Conservation (phyloP, 2,113 vertebrate species). For the Dipodomys ordii region DNA sequence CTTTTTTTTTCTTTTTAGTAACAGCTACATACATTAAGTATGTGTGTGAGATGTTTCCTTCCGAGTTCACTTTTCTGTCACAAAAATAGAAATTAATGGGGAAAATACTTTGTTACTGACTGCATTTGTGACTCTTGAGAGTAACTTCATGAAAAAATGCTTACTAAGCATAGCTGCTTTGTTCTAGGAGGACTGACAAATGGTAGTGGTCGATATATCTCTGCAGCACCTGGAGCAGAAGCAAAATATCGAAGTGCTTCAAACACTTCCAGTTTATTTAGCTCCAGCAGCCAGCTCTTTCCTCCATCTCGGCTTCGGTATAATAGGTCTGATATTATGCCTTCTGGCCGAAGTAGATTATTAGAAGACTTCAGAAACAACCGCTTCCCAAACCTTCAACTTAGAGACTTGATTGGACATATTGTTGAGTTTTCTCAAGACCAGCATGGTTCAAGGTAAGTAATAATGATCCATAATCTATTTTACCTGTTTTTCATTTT, state of each 20-base stretch:
- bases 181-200: constrained; percentile 96
- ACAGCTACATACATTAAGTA: neutral
- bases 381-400: constrained; percentile 97
- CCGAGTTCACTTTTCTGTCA: constrained; percentile 25
- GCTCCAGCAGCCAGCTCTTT: constrained; percentile 97
- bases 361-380: constrained; percentile 98
- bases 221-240: constrained; percentile 97
- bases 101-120: constrained; percentile 23
- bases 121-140: constrained; percentile 62
- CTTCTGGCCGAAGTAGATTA: constrained; percentile 95
- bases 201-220: constrained; percentile 98
- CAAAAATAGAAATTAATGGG: neutral
- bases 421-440: constrained; percentile 99
- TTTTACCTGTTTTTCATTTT: neutral
- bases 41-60: neutral
- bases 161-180: constrained; percentile 86
- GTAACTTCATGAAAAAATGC: constrained; percentile 39
- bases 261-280: constrained; percentile 95
- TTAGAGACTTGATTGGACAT: constrained; percentile 96
- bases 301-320: constrained; percentile 96
- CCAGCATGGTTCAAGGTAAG: constrained; percentile 97
- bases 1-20: constrained; percentile 15
- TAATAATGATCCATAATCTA: neutral
- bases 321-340: constrained; percentile 97
- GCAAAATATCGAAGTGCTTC: constrained; percentile 95